These are phyloP conservation scores for Pentalonia nigronervosa DNA, from an alignment of 1,140 invertebrate genomes.

Conservation along the genomic window DNA sequence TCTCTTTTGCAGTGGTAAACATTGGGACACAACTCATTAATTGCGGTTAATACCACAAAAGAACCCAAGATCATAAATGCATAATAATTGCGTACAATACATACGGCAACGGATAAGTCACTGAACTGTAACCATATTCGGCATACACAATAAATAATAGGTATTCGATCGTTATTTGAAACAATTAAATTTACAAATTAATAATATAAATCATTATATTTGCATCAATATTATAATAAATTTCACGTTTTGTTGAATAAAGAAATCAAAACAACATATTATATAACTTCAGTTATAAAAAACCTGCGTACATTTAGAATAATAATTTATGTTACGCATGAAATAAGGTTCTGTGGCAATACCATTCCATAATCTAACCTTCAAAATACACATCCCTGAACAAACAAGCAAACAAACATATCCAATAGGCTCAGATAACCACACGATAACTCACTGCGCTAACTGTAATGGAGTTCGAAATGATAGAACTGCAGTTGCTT, in stretches of 20 bases:
- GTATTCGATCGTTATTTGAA: not conserved
- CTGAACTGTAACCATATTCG: not conserved
- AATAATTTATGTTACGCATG: not conserved
- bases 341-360: not conserved
- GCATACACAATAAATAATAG: not conserved
- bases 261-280: not conserved
- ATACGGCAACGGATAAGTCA: not conserved
- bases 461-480: not conserved
- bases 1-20: too few relatives aligned
- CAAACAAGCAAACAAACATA: not conserved
- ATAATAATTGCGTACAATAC: not conserved
- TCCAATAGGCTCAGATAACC: constrained; percentile 2
- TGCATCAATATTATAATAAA: not conserved
- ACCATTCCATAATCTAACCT: not conserved
- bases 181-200: not conserved
- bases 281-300: not conserved
- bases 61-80: too few relatives aligned
- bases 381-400: not conserved
- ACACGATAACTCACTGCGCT: not conserved
- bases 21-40: not conserved
- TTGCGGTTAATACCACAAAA: too few relatives aligned
- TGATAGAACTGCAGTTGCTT: not conserved
- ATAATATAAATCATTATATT: not conserved
- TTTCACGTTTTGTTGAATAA: not conserved
- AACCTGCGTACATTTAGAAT: not conserved